Evolutionary conservation across 2,797 vertebrate species (phyloP), one percentile per base, ranked within the genome.

Genomic region (Anguilla anguilla): DNA sequence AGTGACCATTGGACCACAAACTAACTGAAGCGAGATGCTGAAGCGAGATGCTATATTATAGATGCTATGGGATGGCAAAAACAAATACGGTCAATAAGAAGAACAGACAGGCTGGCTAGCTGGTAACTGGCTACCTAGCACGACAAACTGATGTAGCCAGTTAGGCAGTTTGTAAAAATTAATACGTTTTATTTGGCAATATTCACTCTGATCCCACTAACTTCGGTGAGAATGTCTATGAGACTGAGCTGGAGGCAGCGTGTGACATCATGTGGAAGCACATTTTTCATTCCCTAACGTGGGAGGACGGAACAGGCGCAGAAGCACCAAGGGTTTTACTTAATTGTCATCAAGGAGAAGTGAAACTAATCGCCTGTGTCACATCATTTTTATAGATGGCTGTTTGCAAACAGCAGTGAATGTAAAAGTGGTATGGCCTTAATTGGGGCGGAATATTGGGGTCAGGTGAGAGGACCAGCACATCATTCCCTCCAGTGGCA

Each of bases 391-490:
- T 84, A 35, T 39, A 55, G 83, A 84, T 43, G 35, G 64, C 82
- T 39, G 25, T 84, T 81, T 86, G 69, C 85, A 86, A 82, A 77
- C 69, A 49, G 84, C 25, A 67, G 74, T 83, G 25, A 51, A 46
- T 31, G 49, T 53, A 17, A 72, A 85, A 88, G 74, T 46, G 43
- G 83, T 61, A 49, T 53, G 85, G 84, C 93, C 94, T 93, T 95
- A 95, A 96, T 95, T 96, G 94, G 95, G 94, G 95, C 94, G 95
- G 94, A 94, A 94, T 93, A 96, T 94, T 92, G 89, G 94, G 95
- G 94, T 95, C 94, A 94, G 92, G 89, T 92, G 85, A 55, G 49
- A 35, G 59, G 87, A 82, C 85, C 46, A 19, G 84, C 46, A 55
- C 92, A 91, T 93, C 90, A 0, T 92, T 92, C 92, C 93, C 94